Conservation (phyloP, 2,888 invertebrate species). For the Lasioglossum oenotherae region DNA sequence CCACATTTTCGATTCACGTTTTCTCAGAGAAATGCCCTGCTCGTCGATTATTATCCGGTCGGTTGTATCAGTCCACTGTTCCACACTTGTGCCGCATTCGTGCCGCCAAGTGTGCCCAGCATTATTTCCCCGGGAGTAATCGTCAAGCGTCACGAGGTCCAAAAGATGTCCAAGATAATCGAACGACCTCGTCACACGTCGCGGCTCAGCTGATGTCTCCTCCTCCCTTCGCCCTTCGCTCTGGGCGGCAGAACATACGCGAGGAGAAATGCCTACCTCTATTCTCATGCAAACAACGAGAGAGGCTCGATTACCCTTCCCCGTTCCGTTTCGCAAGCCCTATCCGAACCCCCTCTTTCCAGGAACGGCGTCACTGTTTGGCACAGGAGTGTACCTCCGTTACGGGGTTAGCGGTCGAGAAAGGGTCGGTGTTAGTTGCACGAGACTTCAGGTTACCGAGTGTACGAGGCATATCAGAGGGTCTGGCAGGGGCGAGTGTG, state of each 20-base stretch:
- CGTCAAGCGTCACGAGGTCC: not conserved
- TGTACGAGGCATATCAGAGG: constrained; percentile 23
- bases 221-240: not conserved
- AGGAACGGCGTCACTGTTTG: constrained; percentile 26
- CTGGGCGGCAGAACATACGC: not conserved
- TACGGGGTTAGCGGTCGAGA: constrained; percentile 54
- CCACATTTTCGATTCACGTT: not conserved
- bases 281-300: constrained; percentile 45
- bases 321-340: not conserved
- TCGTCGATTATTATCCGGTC: not conserved
- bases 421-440: constrained; percentile 52
- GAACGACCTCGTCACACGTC: constrained; percentile 13
- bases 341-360: not conserved
- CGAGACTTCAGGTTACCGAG: constrained; percentile 66
- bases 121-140: constrained; percentile 10
- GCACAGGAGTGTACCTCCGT: constrained; percentile 36
- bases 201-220: constrained; percentile 15
- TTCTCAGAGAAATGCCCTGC: not conserved
- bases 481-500: constrained; percentile 22
- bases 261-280: constrained; percentile 17
- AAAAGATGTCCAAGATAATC: constrained; percentile 7
- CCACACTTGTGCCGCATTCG: not conserved
- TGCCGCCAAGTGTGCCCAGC: not conserved
- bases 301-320: constrained; percentile 38
- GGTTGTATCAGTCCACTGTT: not conserved